These are phyloP conservation scores for Enteromius afrohamiltoni DNA, from an alignment of 2,797 vertebrate species.

Conservation along the genomic window DNA sequence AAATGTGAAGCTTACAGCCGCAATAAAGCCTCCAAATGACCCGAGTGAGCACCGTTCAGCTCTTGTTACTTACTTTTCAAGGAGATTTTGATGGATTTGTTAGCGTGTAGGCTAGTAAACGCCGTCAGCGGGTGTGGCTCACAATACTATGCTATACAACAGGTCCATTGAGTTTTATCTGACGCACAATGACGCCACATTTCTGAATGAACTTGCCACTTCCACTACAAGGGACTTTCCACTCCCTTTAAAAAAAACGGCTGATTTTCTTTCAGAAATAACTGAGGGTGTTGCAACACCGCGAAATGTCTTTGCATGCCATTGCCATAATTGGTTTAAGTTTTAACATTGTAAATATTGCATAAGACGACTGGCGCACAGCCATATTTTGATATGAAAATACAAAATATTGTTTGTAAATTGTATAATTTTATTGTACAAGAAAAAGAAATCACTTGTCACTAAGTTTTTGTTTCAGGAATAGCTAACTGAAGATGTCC, in stretches of 20 bases:
- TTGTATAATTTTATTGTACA: neutral
- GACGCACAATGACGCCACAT: constrained; percentile 34
- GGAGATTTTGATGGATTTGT: neutral
- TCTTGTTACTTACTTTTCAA: neutral
- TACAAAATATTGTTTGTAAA: neutral
- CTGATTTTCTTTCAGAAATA: neutral
- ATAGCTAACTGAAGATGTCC: neutral
- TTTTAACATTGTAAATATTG: neutral
- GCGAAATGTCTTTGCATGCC: neutral
- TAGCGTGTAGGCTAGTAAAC: neutral
- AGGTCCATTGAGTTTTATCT: constrained; percentile 53
- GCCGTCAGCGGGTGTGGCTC: neutral
- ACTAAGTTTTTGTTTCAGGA: neutral
- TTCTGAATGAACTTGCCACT: constrained; percentile 61
- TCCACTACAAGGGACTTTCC: constrained; percentile 44
- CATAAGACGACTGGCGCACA: neutral
- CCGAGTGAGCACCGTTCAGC: neutral
- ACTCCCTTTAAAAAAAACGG: neutral
- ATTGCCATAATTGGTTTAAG: neutral
- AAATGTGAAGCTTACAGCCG: constrained; percentile 19
- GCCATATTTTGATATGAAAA: neutral
- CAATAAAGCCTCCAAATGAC: constrained; percentile 19
- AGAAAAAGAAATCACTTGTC: too few species aligned
- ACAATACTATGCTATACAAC: constrained; percentile 48
- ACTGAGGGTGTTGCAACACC: neutral